Evolutionary conservation across 92 coral and sea anemone species (phyloP), one percentile per base, ranked within the genome.

Genomic region (Bergia sp.): DNA sequence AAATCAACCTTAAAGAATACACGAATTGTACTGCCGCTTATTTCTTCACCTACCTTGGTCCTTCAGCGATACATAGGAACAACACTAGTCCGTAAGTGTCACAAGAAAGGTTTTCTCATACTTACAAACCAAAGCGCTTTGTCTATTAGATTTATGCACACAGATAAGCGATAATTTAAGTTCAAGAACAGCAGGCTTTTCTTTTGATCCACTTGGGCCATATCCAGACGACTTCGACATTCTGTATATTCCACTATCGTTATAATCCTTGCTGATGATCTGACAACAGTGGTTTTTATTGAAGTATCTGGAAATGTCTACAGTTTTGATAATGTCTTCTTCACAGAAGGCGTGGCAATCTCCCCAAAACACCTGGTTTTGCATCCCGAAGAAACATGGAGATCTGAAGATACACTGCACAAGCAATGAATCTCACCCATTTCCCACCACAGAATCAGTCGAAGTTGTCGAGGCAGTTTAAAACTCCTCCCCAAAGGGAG

Each of bases 201-300:
- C 67, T 20, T 44, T 69, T 47, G 18, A 18, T 45, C 77, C 73
- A 23, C 37, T 42, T 11, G 43, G 73, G 38, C 86, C 86, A 13
- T 42, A 47, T 64, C 77, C 43, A 69, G 77, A 83, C 86, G 11
- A 83, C 86, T 43, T 83, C 86, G 86, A 83, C 76, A 66, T 83
- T 83, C 86, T 83, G 86, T 47, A 83, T 83, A 36, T 29, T 83
- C 58, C 43, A 15, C 23, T 40, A n/a, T 50, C 20, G 40, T 38
- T 47, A 21, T 44, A 83, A 65, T 64, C 45, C 73, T 39, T 23
- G 44, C 5, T 47, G 41, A 29, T 50, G 82, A 45, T 53, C 55
- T 66, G 42, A 37, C 39, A 42, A 65, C 20, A 42, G 20, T 16
- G 3, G 49, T 3, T 58, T 81, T 57, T 58, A 74, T 21, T 37